Base-by-base conservation (phyloP, 2,113 vertebrate species). In the Dicerorhinus sumatrensis region DNA sequence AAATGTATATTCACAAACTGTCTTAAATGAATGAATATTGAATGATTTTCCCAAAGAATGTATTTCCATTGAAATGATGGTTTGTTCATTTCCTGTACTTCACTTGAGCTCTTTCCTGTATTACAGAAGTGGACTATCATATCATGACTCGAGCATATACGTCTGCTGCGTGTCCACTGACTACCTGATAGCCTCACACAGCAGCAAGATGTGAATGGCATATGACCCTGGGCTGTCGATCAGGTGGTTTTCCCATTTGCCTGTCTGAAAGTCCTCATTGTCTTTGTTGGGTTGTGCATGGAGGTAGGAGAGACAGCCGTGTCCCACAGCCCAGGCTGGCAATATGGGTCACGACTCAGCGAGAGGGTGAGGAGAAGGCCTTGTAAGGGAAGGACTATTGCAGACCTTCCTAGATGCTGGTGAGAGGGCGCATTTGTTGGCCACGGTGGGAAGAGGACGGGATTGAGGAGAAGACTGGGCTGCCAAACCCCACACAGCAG, bases 101-200 rank as follows among this genome's bases (percentile, higher is more conserved):
- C 36, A 7, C 23, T n/a, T 1, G 13, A 54, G 39, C 2, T 3
- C 56, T 46, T n/a, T 67, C 63, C 65, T 42, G 2, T 9, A 4
- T 1, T 11, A 25, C 42, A 63, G 27, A 60, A 13, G 2, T 11
- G 48, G n/a, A 29, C 42, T 31, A 2, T 6, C 0, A 54, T 1
- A 0, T 27, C 3, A 1, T 2, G 25, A 12, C 85, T n/a, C 3
- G 29, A 33, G 63, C 29, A 27, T 0, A 7, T 1, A 1, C 0
- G 6, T 18, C 10, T 33, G 21, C 14, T 23, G 29, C 5, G 6
- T 0, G 13, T 6, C 11, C 8, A 6, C 4, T 8, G 16, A 8
- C 5, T 27, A 18, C 4, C 27, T 29, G 4, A 8, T 27, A 25
- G 54, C 31, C 33, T 63, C 54, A 1, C 39, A 0, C 2, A 25